These are phyloP conservation scores for Cecropterus lyciades DNA, from an alignment of 1,140 invertebrate species.

Conservation along the genomic window DNA sequence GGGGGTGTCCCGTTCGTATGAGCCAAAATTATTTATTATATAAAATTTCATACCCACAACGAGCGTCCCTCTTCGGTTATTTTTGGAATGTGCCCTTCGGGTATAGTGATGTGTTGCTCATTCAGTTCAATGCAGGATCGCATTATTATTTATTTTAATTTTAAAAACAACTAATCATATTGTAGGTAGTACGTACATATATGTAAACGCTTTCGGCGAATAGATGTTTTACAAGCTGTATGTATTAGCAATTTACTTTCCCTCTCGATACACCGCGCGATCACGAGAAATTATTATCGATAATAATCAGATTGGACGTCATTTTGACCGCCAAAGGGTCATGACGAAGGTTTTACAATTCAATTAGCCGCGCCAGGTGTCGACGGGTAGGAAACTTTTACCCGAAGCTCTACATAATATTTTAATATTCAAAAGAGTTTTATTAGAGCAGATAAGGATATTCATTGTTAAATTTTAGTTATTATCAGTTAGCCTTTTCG, in stretches of 20 bases:
- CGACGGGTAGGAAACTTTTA: slow-evolving; percentile 60
- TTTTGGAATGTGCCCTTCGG: slow-evolving; percentile 68
- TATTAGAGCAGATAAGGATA: slow-evolving; percentile 61
- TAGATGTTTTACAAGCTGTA: slow-evolving; percentile 41
- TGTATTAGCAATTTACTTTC: slow-evolving; percentile 52
- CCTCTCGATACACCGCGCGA: slow-evolving; percentile 55
- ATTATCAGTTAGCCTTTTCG: slow-evolving; percentile 49
- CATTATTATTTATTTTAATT: slow-evolving; percentile 45
- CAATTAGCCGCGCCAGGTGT: slow-evolving; percentile 79
- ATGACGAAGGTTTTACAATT: slow-evolving; percentile 80
- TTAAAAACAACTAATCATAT: too few relatives aligned
- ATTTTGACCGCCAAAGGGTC: slow-evolving; percentile 72
- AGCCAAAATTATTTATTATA: slow-evolving; percentile 70
- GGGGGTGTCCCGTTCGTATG: slow-evolving; percentile 57
- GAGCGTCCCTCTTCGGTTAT: slow-evolving; percentile 59
- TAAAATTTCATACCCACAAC: slow-evolving; percentile 62
- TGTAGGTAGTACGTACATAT: neutral
- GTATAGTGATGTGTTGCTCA: slow-evolving; percentile 51
- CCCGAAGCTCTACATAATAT: slow-evolving; percentile 52
- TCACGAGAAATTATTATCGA: slow-evolving; percentile 68
- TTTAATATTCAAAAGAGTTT: slow-evolving; percentile 73
- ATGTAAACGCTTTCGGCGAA: slow-evolving; percentile 10
- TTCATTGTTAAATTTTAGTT: slow-evolving; percentile 63
- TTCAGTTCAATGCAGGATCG: slow-evolving; percentile 34
- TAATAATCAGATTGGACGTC: slow-evolving; percentile 72